Percentiles rank a stretch among this genome's conserved stretches.
phyloP scores from a whole-genome alignment of 2,888 invertebrate species.

The Omphaloscelis lunosa region DNA sequence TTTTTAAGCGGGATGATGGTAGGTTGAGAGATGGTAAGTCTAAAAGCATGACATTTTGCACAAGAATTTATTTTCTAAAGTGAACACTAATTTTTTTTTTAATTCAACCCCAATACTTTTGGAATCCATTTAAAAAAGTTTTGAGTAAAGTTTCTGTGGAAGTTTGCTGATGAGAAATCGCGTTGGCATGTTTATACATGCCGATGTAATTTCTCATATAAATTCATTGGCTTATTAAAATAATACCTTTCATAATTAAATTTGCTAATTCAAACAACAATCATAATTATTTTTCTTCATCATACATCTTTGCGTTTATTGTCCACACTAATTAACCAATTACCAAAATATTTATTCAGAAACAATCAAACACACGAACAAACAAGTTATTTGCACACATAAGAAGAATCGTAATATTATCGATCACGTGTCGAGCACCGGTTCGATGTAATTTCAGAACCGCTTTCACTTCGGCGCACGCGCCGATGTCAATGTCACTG shows the following conservation, averaged over 20 bases:
- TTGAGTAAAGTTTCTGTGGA: too few relatives aligned
- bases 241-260: background rate
- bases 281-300: background rate
- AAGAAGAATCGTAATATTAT: constrained; percentile 21
- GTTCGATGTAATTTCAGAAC: constrained; percentile 43
- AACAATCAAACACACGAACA: constrained; percentile 30
- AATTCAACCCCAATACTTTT: background rate
- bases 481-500: constrained; percentile 44
- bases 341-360: constrained; percentile 12
- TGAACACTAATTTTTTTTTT: rapidly evolving
- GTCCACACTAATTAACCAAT: background rate
- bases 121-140: too few relatives aligned
- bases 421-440: constrained; percentile 28
- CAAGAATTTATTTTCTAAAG: background rate
- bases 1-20: too few relatives aligned
- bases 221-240: background rate
- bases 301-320: constrained; percentile 1
- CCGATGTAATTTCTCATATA: too few relatives aligned
- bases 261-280: background rate
- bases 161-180: background rate
- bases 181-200: too few relatives aligned
- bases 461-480: constrained; percentile 59
- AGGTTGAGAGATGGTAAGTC: too few relatives aligned
- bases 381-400: constrained; percentile 21
- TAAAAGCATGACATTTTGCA: background rate